A percentile compares a stretch with the other conserved stretches of the same genome.
Conservation (phyloP, 2,113 vertebrate species). For the Sialia sialis region DNA sequence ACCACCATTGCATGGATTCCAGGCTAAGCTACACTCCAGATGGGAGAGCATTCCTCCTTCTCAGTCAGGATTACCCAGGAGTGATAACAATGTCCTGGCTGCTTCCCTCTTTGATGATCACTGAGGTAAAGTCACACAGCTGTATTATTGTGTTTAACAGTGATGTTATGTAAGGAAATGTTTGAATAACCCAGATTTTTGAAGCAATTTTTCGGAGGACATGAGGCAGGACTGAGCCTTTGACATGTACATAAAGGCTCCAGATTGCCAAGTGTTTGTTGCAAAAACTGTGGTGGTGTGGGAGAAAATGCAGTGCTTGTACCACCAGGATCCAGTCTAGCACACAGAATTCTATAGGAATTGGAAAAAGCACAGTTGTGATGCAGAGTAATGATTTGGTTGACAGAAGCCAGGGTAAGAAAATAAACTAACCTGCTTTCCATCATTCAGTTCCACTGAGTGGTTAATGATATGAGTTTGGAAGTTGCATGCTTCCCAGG, state of each 20-base stretch:
- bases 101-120: neutral
- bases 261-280: neutral
- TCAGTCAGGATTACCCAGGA: no score
- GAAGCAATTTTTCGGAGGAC: neutral
- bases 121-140: neutral
- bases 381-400: neutral
- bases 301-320: neutral
- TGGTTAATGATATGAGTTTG: neutral
- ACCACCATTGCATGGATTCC: neutral
- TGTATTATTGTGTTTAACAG: neutral
- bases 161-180: accelerated
- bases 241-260: neutral
- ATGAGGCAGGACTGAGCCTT: neutral
- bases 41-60: neutral
- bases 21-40: neutral
- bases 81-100: neutral
- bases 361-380: neutral
- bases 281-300: neutral
- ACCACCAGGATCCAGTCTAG: neutral
- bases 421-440: neutral
- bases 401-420: neutral
- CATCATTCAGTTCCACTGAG: neutral
- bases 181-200: neutral
- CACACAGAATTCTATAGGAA: accelerated
- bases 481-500: neutral